Conservation (phyloP, 2,888 invertebrate species). For the Ennomos fuscantarius region DNA sequence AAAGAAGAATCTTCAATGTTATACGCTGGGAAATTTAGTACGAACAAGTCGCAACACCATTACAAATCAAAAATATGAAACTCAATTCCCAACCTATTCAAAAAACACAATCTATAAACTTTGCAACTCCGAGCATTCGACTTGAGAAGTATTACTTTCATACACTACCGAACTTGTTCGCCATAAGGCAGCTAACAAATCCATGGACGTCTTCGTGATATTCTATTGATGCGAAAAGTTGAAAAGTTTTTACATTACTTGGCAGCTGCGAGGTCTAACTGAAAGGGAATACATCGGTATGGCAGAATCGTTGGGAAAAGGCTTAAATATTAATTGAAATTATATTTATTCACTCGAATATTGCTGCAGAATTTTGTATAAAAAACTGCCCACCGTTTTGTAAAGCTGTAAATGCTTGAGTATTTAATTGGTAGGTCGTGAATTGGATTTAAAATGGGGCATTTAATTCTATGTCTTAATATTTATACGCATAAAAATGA, state of each 20-base stretch:
- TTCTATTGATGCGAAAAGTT: slow-evolving; percentile 42
- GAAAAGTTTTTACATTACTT: slow-evolving; percentile 40
- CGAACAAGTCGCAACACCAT: not conserved
- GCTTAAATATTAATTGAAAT: slow-evolving; percentile 14
- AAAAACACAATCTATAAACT: slow-evolving; percentile 18
- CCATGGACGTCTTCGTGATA: slow-evolving; percentile 36
- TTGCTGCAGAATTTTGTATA: not conserved
- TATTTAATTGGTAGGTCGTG: too few species aligned
- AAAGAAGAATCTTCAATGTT: too few species aligned
- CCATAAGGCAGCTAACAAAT: slow-evolving; percentile 41
- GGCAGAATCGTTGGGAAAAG: slow-evolving; percentile 1
- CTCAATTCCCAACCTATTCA: slow-evolving; percentile 17
- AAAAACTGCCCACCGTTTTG: too few species aligned
- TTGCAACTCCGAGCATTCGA: slow-evolving; percentile 14
- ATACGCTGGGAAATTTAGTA: too few species aligned
- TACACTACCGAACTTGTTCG: slow-evolving; percentile 24
- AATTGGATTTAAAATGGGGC: too few species aligned
- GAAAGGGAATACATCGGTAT: slow-evolving; percentile 13
- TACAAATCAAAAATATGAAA: slow-evolving; percentile 13
- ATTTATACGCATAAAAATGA: too few species aligned
- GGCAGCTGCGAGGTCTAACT: slow-evolving; percentile 31
- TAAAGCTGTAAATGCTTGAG: too few species aligned
- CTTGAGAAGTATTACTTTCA: slow-evolving; percentile 23
- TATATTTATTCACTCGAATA: slow-evolving; percentile 1
- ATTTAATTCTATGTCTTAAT: too few species aligned